Conservation (phyloP, 2,888 invertebrate species). For the Capitulum mitella region DNA sequence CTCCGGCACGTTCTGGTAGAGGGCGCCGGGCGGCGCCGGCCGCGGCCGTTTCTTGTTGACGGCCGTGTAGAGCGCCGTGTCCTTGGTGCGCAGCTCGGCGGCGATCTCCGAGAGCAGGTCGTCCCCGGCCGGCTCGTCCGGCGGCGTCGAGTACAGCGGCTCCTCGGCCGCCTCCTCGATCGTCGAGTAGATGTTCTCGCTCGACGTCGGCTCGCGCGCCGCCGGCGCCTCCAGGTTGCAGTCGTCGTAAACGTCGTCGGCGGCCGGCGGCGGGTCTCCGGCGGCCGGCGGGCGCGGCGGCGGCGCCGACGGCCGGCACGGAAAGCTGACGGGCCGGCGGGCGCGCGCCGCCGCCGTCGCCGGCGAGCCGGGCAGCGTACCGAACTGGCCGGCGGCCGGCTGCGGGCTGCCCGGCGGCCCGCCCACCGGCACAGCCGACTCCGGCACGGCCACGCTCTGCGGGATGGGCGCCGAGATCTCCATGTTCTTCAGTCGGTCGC, state of each 20-base stretch:
- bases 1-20: neutral
- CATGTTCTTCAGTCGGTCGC: conserved; percentile 34
- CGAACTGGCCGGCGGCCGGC: neutral
- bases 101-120: neutral
- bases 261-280: neutral
- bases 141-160: conserved; percentile 2
- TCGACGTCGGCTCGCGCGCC: neutral
- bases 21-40: neutral
- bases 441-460: neutral
- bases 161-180: conserved; percentile 11
- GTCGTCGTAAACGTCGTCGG: neutral
- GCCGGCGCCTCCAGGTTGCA: neutral
- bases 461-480: conserved; percentile 36
- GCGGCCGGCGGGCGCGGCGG: conserved; percentile 1
- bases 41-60: neutral
- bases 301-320: neutral
- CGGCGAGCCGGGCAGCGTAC: too few species aligned
- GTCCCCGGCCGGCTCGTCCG: neutral
- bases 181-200: conserved; percentile 14
- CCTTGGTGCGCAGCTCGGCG: neutral
- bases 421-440: neutral
- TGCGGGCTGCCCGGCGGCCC: neutral
- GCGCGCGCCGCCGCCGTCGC: neutral
- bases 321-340: neutral
- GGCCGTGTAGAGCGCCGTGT: neutral